Conservation (phyloP, 2,113 vertebrate species). For the Pitta sordida region DNA sequence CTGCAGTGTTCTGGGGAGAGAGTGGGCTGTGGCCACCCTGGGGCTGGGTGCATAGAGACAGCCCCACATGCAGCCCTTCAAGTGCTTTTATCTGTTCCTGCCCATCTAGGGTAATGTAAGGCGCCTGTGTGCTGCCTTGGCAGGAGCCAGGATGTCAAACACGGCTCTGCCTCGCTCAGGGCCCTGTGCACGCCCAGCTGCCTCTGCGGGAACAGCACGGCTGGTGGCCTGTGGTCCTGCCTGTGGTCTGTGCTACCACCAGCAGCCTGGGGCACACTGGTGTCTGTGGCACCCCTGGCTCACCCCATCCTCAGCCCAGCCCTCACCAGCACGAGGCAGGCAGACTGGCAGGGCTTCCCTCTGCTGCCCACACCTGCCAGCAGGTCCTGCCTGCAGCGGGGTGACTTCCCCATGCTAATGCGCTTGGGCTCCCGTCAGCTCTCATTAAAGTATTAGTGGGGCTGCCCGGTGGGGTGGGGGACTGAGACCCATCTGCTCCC, state of each 20-base stretch:
- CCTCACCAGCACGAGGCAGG: background rate
- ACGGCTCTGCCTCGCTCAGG: fast-evolving
- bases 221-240: background rate
- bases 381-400: background rate
- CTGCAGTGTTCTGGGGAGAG: background rate
- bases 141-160: background rate
- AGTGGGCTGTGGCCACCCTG: fast-evolving
- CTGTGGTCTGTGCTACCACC: background rate
- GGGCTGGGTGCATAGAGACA: background rate
- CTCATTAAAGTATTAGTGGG: background rate
- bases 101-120: slow-evolving; percentile 52
- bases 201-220: fast-evolving
- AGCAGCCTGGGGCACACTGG: background rate
- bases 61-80: background rate
- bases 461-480: fast-evolving
- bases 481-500: fast-evolving
- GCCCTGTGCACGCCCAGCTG: background rate
- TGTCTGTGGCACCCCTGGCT: background rate
- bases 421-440: background rate
- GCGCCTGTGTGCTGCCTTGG: background rate
- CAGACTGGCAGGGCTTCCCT: background rate
- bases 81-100: slow-evolving; percentile 24
- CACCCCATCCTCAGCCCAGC: background rate
- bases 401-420: background rate
- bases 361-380: background rate